Evolutionary conservation across 2,113 vertebrate species (phyloP).

Genomic region (Corythaixoides concolor): DNA sequence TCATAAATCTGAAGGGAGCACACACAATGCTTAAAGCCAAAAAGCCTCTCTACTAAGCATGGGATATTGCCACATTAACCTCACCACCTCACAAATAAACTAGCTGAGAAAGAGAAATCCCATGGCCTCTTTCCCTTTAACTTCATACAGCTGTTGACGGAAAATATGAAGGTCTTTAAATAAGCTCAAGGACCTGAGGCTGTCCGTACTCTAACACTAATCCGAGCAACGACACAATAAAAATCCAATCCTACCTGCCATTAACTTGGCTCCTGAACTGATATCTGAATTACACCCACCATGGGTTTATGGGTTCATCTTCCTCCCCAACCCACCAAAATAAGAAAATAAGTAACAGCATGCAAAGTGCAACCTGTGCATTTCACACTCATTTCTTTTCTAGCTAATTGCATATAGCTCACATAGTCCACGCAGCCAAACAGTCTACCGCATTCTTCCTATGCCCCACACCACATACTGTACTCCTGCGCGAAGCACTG

Average conservation of each 20-base stretch:
- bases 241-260: not conserved
- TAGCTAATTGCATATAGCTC: not conserved
- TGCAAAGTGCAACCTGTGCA: not conserved
- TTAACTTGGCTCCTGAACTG: constrained; percentile 8
- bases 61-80: constrained; percentile 66
- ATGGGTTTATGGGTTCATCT: not conserved
- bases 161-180: constrained; percentile 42
- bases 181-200: not conserved
- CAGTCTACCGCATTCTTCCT: not conserved
- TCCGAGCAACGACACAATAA: constrained; percentile 22
- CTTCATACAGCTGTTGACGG: constrained; percentile 32
- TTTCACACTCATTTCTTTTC: not conserved
- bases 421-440: not conserved
- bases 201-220: not conserved
- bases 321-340: not conserved
- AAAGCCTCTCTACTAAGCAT: constrained; percentile 55
- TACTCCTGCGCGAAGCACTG: not conserved
- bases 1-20: constrained; percentile 60
- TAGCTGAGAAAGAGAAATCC: constrained; percentile 64
- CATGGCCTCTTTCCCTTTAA: constrained; percentile 47
- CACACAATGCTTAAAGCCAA: constrained; percentile 55
- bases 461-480: not conserved
- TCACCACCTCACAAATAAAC: constrained; percentile 67
- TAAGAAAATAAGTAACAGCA: not conserved
- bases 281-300: not conserved